phyloP scores from a whole-genome alignment of 53 echinoderm and acorn worm genomes.

The Actinopyga echinites region DNA sequence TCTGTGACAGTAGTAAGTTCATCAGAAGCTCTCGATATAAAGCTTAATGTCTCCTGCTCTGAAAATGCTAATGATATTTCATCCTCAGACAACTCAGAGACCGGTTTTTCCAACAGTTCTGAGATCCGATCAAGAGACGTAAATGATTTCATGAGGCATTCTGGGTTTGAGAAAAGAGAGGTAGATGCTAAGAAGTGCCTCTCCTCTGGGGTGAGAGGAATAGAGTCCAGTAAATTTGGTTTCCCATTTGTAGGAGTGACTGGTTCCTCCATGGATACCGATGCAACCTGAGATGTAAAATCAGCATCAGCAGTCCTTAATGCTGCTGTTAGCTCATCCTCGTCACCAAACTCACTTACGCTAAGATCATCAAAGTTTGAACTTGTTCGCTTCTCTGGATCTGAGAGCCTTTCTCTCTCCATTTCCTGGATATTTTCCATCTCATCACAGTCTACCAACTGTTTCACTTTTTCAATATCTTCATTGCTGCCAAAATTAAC shows the following conservation, averaged over 20 bases:
- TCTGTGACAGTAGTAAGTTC: slow-evolving; percentile 81
- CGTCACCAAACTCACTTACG: slow-evolving; percentile 44
- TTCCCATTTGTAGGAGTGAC: slow-evolving; percentile 52
- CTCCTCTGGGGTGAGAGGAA: slow-evolving; percentile 57
- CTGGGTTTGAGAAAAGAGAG: slow-evolving; percentile 62
- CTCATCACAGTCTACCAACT: slow-evolving; percentile 41
- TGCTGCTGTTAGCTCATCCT: slow-evolving; percentile 67
- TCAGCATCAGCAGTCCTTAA: slow-evolving; percentile 59
- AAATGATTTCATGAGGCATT: slow-evolving; percentile 75
- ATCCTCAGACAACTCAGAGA: slow-evolving; percentile 92
- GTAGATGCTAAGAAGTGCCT: slow-evolving; percentile 54
- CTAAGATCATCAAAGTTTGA: not conserved
- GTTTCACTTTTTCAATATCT: slow-evolving; percentile 27
- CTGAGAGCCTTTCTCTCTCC: slow-evolving; percentile 17
- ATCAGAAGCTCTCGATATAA: slow-evolving; percentile 85
- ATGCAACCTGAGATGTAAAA: slow-evolving; percentile 58
- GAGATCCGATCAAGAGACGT: slow-evolving; percentile 81
- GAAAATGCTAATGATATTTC: slow-evolving; percentile 90
- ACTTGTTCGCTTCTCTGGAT: slow-evolving; percentile 44
- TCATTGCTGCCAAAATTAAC: slow-evolving; percentile 28
- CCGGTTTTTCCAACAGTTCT: slow-evolving; percentile 84
- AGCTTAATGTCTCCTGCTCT: slow-evolving; percentile 91
- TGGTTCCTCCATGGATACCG: slow-evolving; percentile 18
- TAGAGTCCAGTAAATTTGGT: slow-evolving; percentile 38
- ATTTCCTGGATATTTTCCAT: slow-evolving; percentile 39